phyloP scores from a whole-genome alignment of 2,888 invertebrate species.

The Drosophila trichaetosa region DNA sequence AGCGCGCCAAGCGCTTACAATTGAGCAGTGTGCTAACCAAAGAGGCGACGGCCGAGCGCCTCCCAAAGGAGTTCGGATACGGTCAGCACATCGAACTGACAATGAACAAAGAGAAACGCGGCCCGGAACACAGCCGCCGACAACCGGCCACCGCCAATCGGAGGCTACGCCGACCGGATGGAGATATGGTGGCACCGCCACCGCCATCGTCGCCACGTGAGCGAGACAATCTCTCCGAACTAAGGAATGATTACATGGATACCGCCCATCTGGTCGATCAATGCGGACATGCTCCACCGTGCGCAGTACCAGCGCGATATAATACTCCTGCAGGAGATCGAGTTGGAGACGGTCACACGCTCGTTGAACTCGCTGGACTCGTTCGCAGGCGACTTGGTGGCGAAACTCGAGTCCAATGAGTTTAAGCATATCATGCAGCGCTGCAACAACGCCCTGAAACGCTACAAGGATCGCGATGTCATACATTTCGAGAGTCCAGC shows the following conservation, averaged over 20 bases:
- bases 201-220: slow-evolving; percentile 62
- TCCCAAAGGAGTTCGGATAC: neutral
- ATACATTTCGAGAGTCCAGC: neutral
- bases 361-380: slow-evolving; percentile 27
- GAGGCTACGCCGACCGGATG: slow-evolving; percentile 30
- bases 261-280: slow-evolving; percentile 48
- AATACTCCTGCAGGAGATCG: slow-evolving; percentile 50
- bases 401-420: slow-evolving; percentile 34
- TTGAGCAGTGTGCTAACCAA: slow-evolving; percentile 31
- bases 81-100: neutral
- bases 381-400: slow-evolving; percentile 30
- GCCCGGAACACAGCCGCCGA: neutral
- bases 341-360: slow-evolving; percentile 40
- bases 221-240: slow-evolving; percentile 27
- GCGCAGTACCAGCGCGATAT: slow-evolving; percentile 46
- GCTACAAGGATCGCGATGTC: slow-evolving; percentile 6
- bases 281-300: slow-evolving; percentile 36
- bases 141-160: neutral
- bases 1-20: slow-evolving; percentile 46
- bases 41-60: neutral
- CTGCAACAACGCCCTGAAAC: slow-evolving; percentile 23
- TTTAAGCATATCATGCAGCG: slow-evolving; percentile 24
- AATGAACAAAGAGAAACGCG: neutral
- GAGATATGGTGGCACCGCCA: slow-evolving; percentile 29
- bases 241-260: slow-evolving; percentile 29